Evolutionary conservation across 1,140 invertebrate species (phyloP).

Genomic region (Philopotamus ludificatus): DNA sequence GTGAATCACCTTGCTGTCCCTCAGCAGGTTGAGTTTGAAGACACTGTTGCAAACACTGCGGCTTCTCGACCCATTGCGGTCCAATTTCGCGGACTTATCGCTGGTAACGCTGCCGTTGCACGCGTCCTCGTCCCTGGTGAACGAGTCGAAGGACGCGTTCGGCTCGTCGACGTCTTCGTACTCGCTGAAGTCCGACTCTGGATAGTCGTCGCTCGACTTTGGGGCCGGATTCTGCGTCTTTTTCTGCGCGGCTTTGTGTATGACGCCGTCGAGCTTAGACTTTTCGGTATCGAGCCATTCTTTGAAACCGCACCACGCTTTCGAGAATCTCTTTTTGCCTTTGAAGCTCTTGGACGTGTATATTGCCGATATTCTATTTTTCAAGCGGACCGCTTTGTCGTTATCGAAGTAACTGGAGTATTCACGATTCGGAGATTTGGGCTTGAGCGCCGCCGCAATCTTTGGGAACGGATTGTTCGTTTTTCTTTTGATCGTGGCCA

Average conservation of each 20-base stretch:
- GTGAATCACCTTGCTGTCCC: slow-evolving; percentile 15
- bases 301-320: slow-evolving; percentile 39
- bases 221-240: too few relatives aligned
- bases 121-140: slow-evolving; percentile 29
- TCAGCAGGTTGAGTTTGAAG: slow-evolving; percentile 21
- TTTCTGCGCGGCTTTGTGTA: slow-evolving; percentile 22
- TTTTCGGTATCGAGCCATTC: slow-evolving; percentile 39
- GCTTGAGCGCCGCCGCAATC: slow-evolving; percentile 26
- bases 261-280: slow-evolving; percentile 33
- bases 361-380: slow-evolving; percentile 38
- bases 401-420: slow-evolving; percentile 34
- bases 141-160: slow-evolving; percentile 32
- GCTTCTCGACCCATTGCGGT: slow-evolving; percentile 11
- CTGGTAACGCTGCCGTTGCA: slow-evolving; percentile 23
- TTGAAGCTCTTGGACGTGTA: slow-evolving; percentile 36
- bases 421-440: slow-evolving; percentile 29
- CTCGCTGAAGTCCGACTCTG: slow-evolving; percentile 40
- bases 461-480: slow-evolving; percentile 14
- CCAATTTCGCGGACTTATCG: slow-evolving; percentile 1
- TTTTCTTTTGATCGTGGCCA: slow-evolving; percentile 30
- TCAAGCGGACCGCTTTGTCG: slow-evolving; percentile 29
- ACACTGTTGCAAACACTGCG: slow-evolving; percentile 36
- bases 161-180: slow-evolving; percentile 36
- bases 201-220: slow-evolving; percentile 38
- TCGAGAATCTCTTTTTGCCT: slow-evolving; percentile 38